Evolutionary conservation across 1,140 invertebrate genomes (phyloP).

Genomic region (Drusus annulatus): DNA sequence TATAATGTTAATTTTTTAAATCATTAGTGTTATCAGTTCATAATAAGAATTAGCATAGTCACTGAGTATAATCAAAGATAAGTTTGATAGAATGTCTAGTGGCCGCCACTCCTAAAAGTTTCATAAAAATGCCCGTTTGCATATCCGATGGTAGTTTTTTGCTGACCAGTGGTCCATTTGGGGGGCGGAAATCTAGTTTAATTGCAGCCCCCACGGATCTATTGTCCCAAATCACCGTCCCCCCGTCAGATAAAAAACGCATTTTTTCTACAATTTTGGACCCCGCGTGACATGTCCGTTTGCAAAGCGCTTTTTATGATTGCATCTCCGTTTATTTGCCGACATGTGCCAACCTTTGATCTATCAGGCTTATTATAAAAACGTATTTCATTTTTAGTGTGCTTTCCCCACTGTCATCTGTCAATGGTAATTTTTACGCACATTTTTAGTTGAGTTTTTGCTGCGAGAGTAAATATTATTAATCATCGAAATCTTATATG

Average conservation of each 20-base stretch:
- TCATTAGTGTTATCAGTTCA: no score
- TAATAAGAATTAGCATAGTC: no score
- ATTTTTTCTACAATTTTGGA: neutral
- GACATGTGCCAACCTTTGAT: constrained; percentile 56
- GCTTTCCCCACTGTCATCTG: neutral
- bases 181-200: constrained; percentile 52
- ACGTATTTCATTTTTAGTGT: constrained; percentile 46
- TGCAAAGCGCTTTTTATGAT: constrained; percentile 41
- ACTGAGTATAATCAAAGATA: no score
- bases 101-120: neutral
- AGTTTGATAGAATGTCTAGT: neutral
- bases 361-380: constrained; percentile 51
- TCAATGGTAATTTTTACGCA: neutral
- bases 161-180: constrained; percentile 55
- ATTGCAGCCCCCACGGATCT: constrained; percentile 47
- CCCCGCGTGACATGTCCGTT: neutral
- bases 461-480: no score
- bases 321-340: constrained; percentile 57
- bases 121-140: constrained; percentile 13
- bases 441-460: no score
- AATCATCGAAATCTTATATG: no score
- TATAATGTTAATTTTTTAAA: no score
- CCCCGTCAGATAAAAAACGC: constrained; percentile 5
- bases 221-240: constrained; percentile 40
- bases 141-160: constrained; percentile 37